phyloP scores from a whole-genome alignment of 2,888 invertebrate genomes.

The Chydorus sphaericus region DNA sequence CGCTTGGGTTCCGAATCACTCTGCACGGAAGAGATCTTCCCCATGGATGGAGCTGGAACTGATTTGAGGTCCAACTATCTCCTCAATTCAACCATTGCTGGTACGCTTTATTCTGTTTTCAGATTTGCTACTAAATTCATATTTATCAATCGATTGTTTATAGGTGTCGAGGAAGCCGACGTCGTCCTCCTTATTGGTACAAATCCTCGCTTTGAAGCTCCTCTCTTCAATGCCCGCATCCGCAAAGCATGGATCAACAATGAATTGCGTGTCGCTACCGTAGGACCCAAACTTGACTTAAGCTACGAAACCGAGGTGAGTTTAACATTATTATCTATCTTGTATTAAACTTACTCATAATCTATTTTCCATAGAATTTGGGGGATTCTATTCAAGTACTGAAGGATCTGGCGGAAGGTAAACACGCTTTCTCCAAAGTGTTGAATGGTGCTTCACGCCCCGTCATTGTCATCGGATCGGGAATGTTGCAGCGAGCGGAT shows the following conservation, averaged over 20 bases:
- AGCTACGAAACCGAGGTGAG: constrained; percentile 76
- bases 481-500: constrained; percentile 59
- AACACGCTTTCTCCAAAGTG: constrained; percentile 50
- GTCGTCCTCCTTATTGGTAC: constrained; percentile 83
- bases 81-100: constrained; percentile 75
- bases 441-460: constrained; percentile 70
- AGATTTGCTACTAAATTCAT: no score
- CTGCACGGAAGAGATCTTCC: constrained; percentile 84
- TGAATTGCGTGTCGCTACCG: constrained; percentile 65
- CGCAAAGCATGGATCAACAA: constrained; percentile 92
- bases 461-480: constrained; percentile 78
- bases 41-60: constrained; percentile 59
- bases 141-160: neutral
- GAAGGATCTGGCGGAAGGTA: constrained; percentile 53
- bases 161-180: constrained; percentile 84
- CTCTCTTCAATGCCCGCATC: constrained; percentile 84
- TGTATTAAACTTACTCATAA: neutral
- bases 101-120: no score
- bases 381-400: constrained; percentile 64
- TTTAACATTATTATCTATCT: neutral
- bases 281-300: constrained; percentile 83
- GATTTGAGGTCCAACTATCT: constrained; percentile 85
- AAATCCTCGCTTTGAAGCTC: constrained; percentile 94
- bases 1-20: constrained; percentile 66
- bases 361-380: constrained; percentile 44